phyloP scores from a whole-genome alignment of 2,797 vertebrate genomes.

The Cirrhinus molitorella region DNA sequence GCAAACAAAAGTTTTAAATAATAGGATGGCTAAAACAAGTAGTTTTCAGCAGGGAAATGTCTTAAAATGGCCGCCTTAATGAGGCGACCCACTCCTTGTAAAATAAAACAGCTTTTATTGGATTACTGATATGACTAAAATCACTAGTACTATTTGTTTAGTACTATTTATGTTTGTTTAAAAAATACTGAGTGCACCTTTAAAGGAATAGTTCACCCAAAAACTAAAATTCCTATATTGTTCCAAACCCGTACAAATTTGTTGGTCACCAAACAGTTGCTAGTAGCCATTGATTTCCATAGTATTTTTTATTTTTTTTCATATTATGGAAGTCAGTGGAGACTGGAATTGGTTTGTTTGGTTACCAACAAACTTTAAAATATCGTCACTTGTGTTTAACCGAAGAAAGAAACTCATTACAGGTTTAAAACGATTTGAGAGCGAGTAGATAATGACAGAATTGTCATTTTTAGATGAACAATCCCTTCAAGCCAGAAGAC shows the following conservation, averaged over 20 bases:
- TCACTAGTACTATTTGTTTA: not conserved
- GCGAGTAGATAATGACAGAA: not conserved
- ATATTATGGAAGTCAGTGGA: not conserved
- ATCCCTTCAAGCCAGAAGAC: not conserved
- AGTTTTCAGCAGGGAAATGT: not conserved
- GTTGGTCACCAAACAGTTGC: not conserved
- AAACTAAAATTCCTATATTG: not conserved
- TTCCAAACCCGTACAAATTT: not conserved
- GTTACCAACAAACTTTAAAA: not conserved
- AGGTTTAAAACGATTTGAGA: not conserved
- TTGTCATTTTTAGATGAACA: not conserved
- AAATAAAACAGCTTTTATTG: not conserved
- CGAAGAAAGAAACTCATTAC: not conserved
- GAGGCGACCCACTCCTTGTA: not conserved
- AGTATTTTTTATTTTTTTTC: not conserved
- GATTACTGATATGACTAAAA: not conserved
- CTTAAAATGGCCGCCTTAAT: not conserved
- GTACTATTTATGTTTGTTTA: not conserved
- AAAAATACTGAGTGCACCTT: not conserved
- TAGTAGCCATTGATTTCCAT: not conserved
- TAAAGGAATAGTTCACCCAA: not conserved
- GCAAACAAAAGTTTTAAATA: not conserved
- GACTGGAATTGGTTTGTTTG: not conserved
- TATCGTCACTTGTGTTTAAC: not conserved
- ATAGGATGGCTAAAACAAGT: not conserved